A percentile compares a stretch with the other conserved stretches of the same genome.
Evolutionary conservation across 2,888 invertebrate species (phyloP).

Genomic region (Rhamphomyia laevipes): DNA sequence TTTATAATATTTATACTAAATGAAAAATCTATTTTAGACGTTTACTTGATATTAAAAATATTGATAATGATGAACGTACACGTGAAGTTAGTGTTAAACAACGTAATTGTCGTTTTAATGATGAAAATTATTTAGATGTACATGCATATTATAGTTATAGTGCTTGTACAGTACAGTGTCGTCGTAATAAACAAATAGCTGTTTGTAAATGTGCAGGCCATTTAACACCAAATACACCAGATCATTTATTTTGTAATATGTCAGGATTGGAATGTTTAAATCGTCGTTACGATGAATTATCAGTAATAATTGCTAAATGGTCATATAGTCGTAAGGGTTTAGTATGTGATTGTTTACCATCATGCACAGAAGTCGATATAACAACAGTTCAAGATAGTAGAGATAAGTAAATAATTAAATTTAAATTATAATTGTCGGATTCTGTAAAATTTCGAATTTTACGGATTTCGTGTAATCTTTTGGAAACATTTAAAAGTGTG

Average conservation of each 20-base stretch:
- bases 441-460: too few species aligned
- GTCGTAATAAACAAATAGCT: constrained; percentile 49
- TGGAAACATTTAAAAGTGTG: too few species aligned
- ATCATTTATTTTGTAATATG: constrained; percentile 46
- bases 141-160: constrained; percentile 60
- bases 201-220: constrained; percentile 58
- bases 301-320: constrained; percentile 55
- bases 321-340: constrained; percentile 47
- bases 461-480: too few species aligned
- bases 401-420: constrained; percentile 25
- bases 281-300: constrained; percentile 46
- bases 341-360: constrained; percentile 55
- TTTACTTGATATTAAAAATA: constrained; percentile 44
- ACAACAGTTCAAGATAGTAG: constrained; percentile 43
- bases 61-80: constrained; percentile 56
- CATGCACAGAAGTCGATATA: constrained; percentile 59
- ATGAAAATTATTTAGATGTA: constrained; percentile 50
- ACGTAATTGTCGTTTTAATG: constrained; percentile 56
- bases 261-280: constrained; percentile 54
- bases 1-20: not conserved
- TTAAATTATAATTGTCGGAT: too few species aligned
- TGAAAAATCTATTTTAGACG: constrained; percentile 40
- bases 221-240: constrained; percentile 48
- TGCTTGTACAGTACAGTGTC: constrained; percentile 58
- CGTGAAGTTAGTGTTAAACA: constrained; percentile 48